Conservation (phyloP, 2,113 vertebrate species). For the Petroica traversi region DNA sequence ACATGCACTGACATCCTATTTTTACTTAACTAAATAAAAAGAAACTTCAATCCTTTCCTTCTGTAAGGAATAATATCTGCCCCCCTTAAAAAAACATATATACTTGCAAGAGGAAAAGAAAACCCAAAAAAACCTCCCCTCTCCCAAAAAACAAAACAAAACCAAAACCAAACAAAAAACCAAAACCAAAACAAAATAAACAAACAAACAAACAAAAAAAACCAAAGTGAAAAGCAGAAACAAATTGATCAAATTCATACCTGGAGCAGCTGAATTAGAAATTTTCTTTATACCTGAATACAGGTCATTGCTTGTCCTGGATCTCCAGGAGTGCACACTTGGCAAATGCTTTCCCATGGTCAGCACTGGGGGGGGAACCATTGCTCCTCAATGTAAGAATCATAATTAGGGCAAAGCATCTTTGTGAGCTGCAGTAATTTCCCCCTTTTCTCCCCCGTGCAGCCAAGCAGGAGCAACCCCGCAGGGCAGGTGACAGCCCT, state of each 20-base stretch:
- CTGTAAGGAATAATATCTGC: neutral
- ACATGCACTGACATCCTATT: neutral
- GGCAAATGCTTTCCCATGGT: neutral
- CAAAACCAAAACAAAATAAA: too few species aligned
- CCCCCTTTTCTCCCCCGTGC: neutral
- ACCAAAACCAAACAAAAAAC: too few species aligned
- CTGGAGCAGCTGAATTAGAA: neutral
- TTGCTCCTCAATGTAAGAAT: neutral
- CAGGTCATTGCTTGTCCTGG: neutral
- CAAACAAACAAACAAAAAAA: too few species aligned
- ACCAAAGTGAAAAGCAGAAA: neutral
- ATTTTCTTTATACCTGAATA: neutral
- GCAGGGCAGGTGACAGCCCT: neutral
- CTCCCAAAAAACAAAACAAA: too few species aligned
- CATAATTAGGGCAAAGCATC: neutral
- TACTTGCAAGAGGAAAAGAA: neutral
- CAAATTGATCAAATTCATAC: neutral
- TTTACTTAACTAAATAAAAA: neutral
- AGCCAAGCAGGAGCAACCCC: constrained; percentile 5
- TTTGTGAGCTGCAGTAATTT: neutral
- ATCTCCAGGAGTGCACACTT: neutral
- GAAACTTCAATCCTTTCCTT: neutral
- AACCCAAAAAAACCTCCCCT: too few species aligned
- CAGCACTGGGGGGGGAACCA: neutral
- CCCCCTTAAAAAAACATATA: neutral